Base-by-base conservation (phyloP, 2,888 invertebrate species). In the Epinotia ramella region DNA sequence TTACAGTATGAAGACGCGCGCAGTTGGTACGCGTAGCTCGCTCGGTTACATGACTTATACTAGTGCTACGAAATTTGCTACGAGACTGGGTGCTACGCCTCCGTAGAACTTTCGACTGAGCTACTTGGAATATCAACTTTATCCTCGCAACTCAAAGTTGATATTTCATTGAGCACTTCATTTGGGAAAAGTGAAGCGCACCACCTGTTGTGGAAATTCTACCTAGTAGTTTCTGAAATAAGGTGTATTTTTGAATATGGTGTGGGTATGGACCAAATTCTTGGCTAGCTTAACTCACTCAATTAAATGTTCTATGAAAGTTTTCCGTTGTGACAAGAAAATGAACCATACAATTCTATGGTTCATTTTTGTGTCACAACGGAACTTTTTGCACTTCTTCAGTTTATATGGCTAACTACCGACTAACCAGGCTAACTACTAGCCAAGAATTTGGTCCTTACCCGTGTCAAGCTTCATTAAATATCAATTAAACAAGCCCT, bases 41-140 rank as follows among this genome's bases (percentile, higher is more conserved):
- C 77, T 40, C 81, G 82, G 78, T 83, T 80, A 80, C 84, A 83
- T 86, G 81, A 77, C 83, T 81, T 72, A 72, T 44, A 88, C 88
- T 88, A 63, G 62, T 33, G 75, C 76, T 76, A 76, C 75, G 75
- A 76, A 44, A 62, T 56, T 33, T 62, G 76, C 76, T 76, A 76
- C 73, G 73, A 67, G 28, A n/a, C 68, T 40, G n/a, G 12, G 46
- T 40, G 76, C 76, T 72, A 72, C 76, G 73, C 73, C 69, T 74
- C 65, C 65, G 74, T 64, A 59, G 74, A 49, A 24, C 64, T 28
- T 33, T 57, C 65, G 5, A 33, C n/a, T 16, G 4, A 13, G 18
- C n/a, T 33, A 33, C n/a, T 67, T 20, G 4, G 11, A 73, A 24
- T 13, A n/a, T 73, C 13, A 11, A 72, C 72, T 65, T 9, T 73